Conservation (phyloP, 2,888 invertebrate genomes). For the Nomada goodeniana region DNA sequence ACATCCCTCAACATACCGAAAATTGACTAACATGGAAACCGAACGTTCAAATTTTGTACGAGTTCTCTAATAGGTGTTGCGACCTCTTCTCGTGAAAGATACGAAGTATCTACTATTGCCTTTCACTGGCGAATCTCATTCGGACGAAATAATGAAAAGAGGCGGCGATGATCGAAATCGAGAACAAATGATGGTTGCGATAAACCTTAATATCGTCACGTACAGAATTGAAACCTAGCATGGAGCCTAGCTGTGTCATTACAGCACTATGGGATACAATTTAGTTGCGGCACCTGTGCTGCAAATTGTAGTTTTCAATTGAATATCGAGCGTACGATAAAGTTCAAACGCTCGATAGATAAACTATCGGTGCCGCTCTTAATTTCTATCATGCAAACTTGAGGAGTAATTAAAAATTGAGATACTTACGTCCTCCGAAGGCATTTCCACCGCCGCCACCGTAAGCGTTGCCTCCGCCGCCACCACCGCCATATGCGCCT, state of each 20-base stretch:
- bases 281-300: not conserved
- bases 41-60: too few species aligned
- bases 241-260: not conserved
- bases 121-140: slow-evolving; percentile 14
- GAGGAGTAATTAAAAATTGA: not conserved
- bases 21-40: too few species aligned
- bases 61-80: not conserved
- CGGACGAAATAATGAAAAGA: slow-evolving; percentile 19
- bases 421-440: slow-evolving; percentile 52
- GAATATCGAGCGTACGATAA: not conserved
- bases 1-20: not conserved
- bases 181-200: not conserved
- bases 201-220: slow-evolving; percentile 9
- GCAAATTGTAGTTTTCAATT: not conserved
- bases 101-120: not conserved
- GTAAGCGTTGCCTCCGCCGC: slow-evolving; percentile 56
- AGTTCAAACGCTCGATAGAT: not conserved
- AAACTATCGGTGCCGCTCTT: not conserved
- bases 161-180: not conserved
- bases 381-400: not conserved
- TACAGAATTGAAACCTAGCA: not conserved
- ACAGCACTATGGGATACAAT: slow-evolving; percentile 4
- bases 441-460: slow-evolving; percentile 53
- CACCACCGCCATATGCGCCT: slow-evolving; percentile 19
- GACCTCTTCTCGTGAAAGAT: not conserved